Evolutionary conservation across 1,140 invertebrate species (phyloP).

Genomic region (Laodelphax striatellus): DNA sequence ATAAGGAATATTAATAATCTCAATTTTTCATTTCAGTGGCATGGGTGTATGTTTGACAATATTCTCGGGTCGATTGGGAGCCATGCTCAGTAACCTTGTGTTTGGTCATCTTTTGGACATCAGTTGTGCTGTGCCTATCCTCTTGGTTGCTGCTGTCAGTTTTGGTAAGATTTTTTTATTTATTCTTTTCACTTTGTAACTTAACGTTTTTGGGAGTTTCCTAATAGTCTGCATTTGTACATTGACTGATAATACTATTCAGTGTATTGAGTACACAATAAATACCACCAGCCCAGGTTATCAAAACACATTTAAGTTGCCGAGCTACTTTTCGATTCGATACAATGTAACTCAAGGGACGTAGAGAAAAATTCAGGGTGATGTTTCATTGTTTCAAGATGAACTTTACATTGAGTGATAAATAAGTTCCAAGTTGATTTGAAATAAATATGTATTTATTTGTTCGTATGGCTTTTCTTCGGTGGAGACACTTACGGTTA

Average conservation of each 20-base stretch:
- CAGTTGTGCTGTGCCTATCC: slow-evolving; percentile 38
- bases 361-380: no score
- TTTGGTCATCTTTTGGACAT: slow-evolving; percentile 41
- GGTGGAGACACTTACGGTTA: neutral
- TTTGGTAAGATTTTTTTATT: slow-evolving; percentile 1
- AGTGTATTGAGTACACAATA: neutral
- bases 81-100: slow-evolving; percentile 39
- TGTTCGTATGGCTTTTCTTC: no score
- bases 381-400: neutral
- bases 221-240: neutral
- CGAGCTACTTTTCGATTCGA: no score
- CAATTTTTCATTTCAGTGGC: slow-evolving; percentile 11
- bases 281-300: neutral
- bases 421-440: no score
- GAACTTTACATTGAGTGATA: no score
- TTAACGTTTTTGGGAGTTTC: neutral
- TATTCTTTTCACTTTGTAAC: no score
- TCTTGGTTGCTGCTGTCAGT: slow-evolving; percentile 29
- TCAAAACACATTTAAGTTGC: no score
- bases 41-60: slow-evolving; percentile 39
- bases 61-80: slow-evolving; percentile 39
- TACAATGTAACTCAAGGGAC: no score
- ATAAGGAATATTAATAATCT: neutral
- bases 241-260: no score
- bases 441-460: no score